Percentiles rank a stretch among this genome's conserved stretches.
phyloP scores from a whole-genome alignment of 2,888 invertebrate species.

The Pristionchus entomophagus region DNA sequence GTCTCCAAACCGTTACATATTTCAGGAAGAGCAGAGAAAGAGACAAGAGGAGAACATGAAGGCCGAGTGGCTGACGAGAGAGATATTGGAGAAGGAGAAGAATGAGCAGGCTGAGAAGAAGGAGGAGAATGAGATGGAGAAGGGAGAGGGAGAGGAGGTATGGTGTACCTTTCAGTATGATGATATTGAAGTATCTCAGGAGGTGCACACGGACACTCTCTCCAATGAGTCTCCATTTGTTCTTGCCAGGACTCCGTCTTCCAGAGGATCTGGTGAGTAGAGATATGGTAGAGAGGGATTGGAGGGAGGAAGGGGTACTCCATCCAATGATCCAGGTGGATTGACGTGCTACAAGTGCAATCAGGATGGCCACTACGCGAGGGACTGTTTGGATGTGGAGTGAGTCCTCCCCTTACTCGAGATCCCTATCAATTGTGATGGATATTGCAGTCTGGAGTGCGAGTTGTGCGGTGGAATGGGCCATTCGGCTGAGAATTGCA shows the following conservation, averaged over 20 bases:
- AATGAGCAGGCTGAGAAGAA: neutral
- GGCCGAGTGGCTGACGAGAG: neutral
- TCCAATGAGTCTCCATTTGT: neutral
- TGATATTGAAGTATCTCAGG: neutral
- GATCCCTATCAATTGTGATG: neutral
- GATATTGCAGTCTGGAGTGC: conserved; percentile 9
- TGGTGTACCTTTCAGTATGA: neutral
- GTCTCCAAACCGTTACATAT: neutral
- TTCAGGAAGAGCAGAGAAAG: neutral
- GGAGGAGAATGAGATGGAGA: neutral
- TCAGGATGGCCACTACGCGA: conserved; percentile 16
- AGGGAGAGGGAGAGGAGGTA: neutral
- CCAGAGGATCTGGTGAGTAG: conserved; percentile 8
- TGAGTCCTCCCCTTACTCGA: neutral
- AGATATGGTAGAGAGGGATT: neutral
- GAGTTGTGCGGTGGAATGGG: conserved; percentile 13
- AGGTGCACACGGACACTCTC: neutral
- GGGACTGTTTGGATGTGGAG: conserved; percentile 14
- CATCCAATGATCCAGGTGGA: no score
- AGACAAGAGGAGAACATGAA: neutral
- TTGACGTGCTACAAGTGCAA: neutral
- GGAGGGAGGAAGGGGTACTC: no score
- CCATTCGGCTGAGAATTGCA: neutral
- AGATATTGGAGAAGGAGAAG: conserved; percentile 8
- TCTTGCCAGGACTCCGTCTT: neutral